A percentile compares a stretch with the other conserved stretches of the same genome.
Conservation (phyloP, 2,113 vertebrate genomes). For the Dromiciops gliroides region DNA sequence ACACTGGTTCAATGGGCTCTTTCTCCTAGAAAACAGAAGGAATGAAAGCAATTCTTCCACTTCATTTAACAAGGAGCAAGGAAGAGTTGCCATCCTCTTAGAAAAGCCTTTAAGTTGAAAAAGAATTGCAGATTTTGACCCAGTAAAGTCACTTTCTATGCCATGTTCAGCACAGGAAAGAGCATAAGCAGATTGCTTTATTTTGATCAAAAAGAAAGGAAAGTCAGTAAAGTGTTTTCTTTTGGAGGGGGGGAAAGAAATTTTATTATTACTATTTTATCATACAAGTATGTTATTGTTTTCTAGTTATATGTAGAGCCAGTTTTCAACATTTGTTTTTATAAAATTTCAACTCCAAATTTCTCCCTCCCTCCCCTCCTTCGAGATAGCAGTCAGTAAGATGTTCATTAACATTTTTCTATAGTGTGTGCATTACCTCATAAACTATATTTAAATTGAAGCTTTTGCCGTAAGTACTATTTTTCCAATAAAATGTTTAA, state of each 20-base stretch:
- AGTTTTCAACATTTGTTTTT: too few species aligned
- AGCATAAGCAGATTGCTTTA: neutral
- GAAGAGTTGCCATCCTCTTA: neutral
- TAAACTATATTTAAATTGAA: neutral
- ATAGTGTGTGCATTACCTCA: neutral
- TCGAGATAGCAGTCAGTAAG: neutral
- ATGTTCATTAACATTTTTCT: neutral
- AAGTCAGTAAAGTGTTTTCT: too few species aligned
- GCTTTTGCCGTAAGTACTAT: neutral
- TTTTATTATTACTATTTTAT: too few species aligned
- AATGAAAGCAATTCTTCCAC: neutral
- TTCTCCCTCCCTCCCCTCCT: too few species aligned
- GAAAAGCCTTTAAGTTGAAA: neutral
- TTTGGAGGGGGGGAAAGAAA: too few species aligned
- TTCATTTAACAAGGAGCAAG: neutral
- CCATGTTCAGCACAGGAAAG: neutral
- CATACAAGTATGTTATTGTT: too few species aligned
- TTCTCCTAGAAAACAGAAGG: neutral
- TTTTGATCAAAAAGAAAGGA: neutral
- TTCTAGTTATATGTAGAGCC: too few species aligned
- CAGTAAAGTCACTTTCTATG: neutral
- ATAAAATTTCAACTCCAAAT: too few species aligned
- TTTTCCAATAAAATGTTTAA: neutral
- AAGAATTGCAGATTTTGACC: neutral
- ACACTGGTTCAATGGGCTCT: neutral